A percentile compares a stretch with the other conserved stretches of the same genome.
Evolutionary conservation across 2,888 invertebrate species (phyloP).

Genomic region (Stictocephala bisonia): DNA sequence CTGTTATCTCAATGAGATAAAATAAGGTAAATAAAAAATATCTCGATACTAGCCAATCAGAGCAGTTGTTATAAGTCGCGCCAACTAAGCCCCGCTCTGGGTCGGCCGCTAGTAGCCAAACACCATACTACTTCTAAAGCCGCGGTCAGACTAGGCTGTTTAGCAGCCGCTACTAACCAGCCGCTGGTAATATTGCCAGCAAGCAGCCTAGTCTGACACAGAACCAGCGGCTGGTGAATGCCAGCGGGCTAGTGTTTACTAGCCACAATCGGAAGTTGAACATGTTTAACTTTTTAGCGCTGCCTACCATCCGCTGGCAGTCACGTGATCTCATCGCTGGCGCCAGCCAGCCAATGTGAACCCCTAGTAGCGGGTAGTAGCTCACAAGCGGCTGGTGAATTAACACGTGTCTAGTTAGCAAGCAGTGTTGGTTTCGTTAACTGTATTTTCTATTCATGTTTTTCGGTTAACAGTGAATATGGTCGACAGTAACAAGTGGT

Average conservation of each 20-base stretch:
- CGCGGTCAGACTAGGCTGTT: slow-evolving; percentile 20
- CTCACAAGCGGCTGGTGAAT: slow-evolving; percentile 22
- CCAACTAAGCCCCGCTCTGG: too few species aligned
- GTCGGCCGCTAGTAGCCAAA: too few species aligned
- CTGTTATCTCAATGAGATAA: too few species aligned
- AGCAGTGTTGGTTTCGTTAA: not conserved
- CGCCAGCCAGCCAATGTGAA: slow-evolving; percentile 19
- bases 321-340: slow-evolving; percentile 22
- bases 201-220: too few species aligned
- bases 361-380: slow-evolving; percentile 19
- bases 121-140: too few species aligned
- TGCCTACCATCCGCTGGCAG: slow-evolving; percentile 18
- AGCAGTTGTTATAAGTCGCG: too few species aligned
- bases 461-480: slow-evolving; percentile 16
- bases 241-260: slow-evolving; percentile 15
- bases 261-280: not conserved
- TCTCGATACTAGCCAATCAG: too few species aligned
- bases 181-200: slow-evolving; percentile 18
- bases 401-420: slow-evolving; percentile 1
- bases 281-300: slow-evolving; percentile 20
- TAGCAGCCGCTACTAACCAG: slow-evolving; percentile 13
- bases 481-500: slow-evolving; percentile 37
- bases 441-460: slow-evolving; percentile 11
- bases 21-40: too few species aligned
- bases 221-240: too few species aligned